A percentile compares a stretch with the other conserved stretches of the same genome.
These are phyloP conservation scores for Poeciliopsis retropinna DNA, from an alignment of 2,113 vertebrate genomes.

Conservation along the genomic window DNA sequence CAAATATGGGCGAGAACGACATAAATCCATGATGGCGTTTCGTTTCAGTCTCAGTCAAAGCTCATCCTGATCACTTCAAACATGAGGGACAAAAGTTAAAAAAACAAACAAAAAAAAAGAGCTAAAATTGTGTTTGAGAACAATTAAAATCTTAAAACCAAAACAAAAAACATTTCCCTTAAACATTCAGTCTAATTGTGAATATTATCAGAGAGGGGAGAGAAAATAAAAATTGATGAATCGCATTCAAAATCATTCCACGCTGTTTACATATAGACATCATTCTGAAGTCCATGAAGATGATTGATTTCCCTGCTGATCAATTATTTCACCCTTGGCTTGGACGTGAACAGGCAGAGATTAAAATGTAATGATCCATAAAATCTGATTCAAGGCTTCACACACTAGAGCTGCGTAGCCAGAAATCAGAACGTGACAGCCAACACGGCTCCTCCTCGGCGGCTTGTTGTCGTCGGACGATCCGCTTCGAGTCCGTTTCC, in stretches of 20 bases:
- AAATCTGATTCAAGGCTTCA: constrained; percentile 55
- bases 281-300: constrained; percentile 57
- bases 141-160: constrained; percentile 32
- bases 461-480: neutral
- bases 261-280: constrained; percentile 45
- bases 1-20: constrained; percentile 23
- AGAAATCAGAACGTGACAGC: constrained; percentile 21
- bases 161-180: constrained; percentile 46
- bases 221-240: constrained; percentile 29
- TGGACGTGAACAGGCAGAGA: constrained; percentile 43
- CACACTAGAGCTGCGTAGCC: constrained; percentile 18
- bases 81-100: constrained; percentile 22
- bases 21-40: constrained; percentile 1
- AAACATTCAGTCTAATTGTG: constrained; percentile 58
- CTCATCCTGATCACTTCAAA: neutral
- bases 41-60: constrained; percentile 32
- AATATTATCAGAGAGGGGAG: constrained; percentile 15
- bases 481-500: constrained; percentile 13
- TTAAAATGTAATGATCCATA: constrained; percentile 61
- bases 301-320: constrained; percentile 61
- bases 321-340: constrained; percentile 61
- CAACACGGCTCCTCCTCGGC: neutral
- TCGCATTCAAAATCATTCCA: constrained; percentile 54
- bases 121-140: constrained; percentile 29
- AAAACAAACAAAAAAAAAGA: constrained; percentile 21